Conservation (phyloP, 2,113 vertebrate species). For the Pteruthius melanotis region DNA sequence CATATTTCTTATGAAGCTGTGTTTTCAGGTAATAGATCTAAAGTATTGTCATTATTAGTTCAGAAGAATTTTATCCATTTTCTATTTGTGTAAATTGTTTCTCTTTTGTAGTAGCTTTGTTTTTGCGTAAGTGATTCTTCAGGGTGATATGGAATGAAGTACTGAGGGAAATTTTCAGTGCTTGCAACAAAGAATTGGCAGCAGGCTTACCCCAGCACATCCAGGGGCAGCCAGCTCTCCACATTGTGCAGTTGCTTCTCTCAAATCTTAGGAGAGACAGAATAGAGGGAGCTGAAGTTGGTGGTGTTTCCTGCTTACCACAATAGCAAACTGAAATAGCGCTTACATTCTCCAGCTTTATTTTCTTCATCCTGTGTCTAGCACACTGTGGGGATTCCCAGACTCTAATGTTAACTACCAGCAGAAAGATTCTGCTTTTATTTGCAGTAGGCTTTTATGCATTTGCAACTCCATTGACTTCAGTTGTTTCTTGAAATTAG, state of each 20-base stretch:
- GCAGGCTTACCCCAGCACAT: neutral
- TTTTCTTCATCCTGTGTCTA: neutral
- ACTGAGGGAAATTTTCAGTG: neutral
- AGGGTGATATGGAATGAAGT: neutral
- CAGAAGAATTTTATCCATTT: neutral
- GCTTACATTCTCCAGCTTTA: neutral
- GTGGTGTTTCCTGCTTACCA: neutral
- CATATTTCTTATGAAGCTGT: neutral
- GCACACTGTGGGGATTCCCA: neutral
- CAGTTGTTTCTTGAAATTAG: neutral
- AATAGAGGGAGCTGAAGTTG: neutral
- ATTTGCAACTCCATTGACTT: neutral
- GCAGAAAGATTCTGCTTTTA: neutral
- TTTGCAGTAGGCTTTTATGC: neutral
- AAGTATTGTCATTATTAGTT: neutral
- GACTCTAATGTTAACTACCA: neutral
- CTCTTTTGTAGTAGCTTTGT: neutral
- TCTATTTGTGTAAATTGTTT: neutral
- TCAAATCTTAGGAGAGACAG: neutral
- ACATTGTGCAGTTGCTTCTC: neutral
- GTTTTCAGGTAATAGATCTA: conserved; percentile 31
- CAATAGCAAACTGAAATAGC: neutral
- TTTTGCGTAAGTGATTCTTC: neutral
- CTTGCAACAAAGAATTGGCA: neutral
- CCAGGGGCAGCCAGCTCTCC: neutral